A percentile compares a stretch with the other conserved stretches of the same genome.
Evolutionary conservation across 2,888 invertebrate species (phyloP).

Genomic region (Epirrhoe alternata): DNA sequence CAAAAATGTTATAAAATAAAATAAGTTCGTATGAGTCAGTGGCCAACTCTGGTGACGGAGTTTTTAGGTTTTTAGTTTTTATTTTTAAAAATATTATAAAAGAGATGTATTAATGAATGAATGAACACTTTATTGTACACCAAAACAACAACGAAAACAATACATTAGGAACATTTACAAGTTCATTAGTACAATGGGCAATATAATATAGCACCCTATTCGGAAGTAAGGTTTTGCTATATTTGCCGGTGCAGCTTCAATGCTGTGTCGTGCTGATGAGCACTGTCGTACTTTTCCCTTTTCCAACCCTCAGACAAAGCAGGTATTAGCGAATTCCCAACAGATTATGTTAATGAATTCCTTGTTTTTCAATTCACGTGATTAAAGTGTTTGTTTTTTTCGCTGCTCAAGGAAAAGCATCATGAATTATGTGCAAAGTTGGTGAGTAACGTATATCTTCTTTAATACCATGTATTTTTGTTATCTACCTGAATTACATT

Average conservation of each 20-base stretch:
- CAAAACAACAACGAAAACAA: background rate
- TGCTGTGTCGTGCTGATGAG: slow-evolving; percentile 2
- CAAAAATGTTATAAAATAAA: too few relatives aligned
- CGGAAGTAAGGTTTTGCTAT: background rate
- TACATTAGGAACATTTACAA: too few relatives aligned
- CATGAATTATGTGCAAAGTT: slow-evolving; percentile 93
- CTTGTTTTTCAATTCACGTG: slow-evolving; percentile 35
- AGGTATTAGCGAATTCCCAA: slow-evolving; percentile 32
- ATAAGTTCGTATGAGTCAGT: too few relatives aligned
- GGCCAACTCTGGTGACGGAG: too few relatives aligned
- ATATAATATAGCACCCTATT: background rate
- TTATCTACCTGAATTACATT: slow-evolving; percentile 30
- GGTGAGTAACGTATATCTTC: slow-evolving; percentile 85
- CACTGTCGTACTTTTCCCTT: slow-evolving; percentile 37
- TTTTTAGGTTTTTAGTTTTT: too few relatives aligned
- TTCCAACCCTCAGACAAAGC: slow-evolving; percentile 33
- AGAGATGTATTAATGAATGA: too few relatives aligned
- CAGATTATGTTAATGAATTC: slow-evolving; percentile 42
- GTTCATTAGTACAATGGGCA: too few relatives aligned
- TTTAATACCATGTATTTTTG: slow-evolving; percentile 29
- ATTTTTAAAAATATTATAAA: too few relatives aligned
- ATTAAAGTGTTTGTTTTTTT: slow-evolving; percentile 50
- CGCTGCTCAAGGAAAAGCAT: slow-evolving; percentile 89
- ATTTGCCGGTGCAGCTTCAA: background rate
- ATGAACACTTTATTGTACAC: too few relatives aligned